Evolutionary conservation across 2,888 invertebrate genomes (phyloP).

Genomic region (Himalopsyche kuldschensis): DNA sequence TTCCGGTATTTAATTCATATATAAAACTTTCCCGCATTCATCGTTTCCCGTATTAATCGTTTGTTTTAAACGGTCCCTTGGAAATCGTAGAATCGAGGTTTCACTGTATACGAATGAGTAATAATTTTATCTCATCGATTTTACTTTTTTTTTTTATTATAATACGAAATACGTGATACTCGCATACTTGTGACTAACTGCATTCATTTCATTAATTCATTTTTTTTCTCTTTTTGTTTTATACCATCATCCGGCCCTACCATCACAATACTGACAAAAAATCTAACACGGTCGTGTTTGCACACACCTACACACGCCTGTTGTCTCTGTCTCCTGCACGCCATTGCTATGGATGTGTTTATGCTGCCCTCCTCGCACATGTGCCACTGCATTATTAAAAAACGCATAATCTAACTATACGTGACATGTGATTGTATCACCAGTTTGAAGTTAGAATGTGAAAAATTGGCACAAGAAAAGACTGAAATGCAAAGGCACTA

Average conservation of each 20-base stretch:
- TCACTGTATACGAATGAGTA: no score
- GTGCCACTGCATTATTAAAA: background rate
- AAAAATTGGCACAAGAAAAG: conserved; percentile 83
- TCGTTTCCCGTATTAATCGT: no score
- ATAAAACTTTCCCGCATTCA: no score
- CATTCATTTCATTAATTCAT: conserved; percentile 39
- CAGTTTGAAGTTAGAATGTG: conserved; percentile 83
- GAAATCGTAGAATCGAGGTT: no score
- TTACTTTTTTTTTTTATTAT: no score
- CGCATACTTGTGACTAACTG: conserved; percentile 26
- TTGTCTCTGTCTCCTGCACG: conserved; percentile 25
- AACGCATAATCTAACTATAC: conserved; percentile 21
- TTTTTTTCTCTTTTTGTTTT: conserved; percentile 43
- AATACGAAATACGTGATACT: no score
- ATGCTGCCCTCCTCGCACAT: conserved; percentile 17
- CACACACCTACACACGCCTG: conserved; percentile 17
- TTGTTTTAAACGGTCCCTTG: no score
- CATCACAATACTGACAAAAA: conserved; percentile 25
- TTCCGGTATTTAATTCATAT: no score
- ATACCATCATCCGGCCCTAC: conserved; percentile 27
- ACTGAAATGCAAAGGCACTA: conserved; percentile 88
- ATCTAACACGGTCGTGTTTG: conserved; percentile 8
- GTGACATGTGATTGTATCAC: conserved; percentile 42
- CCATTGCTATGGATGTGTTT: conserved; percentile 20
- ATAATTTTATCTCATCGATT: no score